These are phyloP conservation scores for Lissonota sp. DNA, from an alignment of 2,888 invertebrate genomes.

Conservation along the genomic window DNA sequence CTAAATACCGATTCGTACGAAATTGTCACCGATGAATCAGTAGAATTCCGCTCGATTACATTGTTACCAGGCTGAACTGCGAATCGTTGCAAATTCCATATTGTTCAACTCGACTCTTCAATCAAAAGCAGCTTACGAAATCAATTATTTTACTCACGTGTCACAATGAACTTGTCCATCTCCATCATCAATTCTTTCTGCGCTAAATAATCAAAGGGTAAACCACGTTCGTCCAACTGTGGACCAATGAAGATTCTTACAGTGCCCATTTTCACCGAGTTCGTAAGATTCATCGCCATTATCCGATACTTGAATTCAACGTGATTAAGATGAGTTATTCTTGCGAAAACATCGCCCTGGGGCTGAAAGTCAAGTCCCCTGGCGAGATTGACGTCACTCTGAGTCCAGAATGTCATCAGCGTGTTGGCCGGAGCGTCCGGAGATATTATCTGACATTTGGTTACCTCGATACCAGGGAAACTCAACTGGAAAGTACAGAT, in stretches of 20 bases:
- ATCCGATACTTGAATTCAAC: conserved; percentile 88
- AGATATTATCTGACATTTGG: conserved; percentile 85
- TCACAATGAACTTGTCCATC: conserved; percentile 89
- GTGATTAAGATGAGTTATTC: conserved; percentile 92
- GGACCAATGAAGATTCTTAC: conserved; percentile 90
- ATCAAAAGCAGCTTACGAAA: not conserved
- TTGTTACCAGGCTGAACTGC: conserved; percentile 89
- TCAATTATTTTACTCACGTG: conserved; percentile 84
- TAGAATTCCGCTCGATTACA: conserved; percentile 87
- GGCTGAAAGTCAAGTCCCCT: conserved; percentile 93
- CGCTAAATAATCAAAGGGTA: conserved; percentile 86
- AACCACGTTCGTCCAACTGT: conserved; percentile 87
- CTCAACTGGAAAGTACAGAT: conserved; percentile 84
- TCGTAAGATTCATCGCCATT: conserved; percentile 86
- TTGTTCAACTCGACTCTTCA: not conserved
- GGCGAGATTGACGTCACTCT: conserved; percentile 90
- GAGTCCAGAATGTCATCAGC: conserved; percentile 91
- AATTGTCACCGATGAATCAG: conserved; percentile 92
- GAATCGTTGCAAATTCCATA: conserved; percentile 17
- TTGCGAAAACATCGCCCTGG: conserved; percentile 89
- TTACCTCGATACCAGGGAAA: conserved; percentile 87
- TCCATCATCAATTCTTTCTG: conserved; percentile 89
- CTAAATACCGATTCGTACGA: conserved; percentile 93
- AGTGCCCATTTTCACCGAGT: conserved; percentile 85
- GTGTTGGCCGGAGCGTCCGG: conserved; percentile 85